These are phyloP conservation scores for Drosophila saltans DNA, from an alignment of 1,140 invertebrate genomes.

Conservation along the genomic window DNA sequence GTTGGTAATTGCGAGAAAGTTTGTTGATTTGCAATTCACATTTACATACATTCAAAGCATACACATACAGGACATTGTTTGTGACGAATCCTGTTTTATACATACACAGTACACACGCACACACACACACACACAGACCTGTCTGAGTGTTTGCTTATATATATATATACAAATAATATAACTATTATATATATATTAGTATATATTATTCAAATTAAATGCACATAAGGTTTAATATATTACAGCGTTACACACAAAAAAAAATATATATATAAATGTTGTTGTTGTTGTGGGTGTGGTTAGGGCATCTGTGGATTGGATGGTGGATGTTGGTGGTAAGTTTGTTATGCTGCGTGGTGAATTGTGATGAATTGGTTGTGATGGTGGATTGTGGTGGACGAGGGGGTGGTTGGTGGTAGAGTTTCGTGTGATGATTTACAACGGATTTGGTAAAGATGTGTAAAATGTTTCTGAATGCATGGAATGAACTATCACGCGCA, in stretches of 20 bases:
- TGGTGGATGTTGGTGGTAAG: constrained; percentile 27
- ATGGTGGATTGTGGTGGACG: constrained; percentile 5
- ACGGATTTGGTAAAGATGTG: constrained; percentile 47
- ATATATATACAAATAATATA: constrained; percentile 11
- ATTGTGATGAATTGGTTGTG: constrained; percentile 22
- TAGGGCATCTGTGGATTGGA: constrained; percentile 28
- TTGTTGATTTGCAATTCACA: too few relatives aligned
- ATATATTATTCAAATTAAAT: constrained; percentile 25
- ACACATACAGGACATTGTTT: constrained; percentile 1
- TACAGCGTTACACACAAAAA: constrained; percentile 44
- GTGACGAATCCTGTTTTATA: constrained; percentile 31
- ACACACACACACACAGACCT: constrained; percentile 33
- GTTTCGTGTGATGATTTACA: constrained; percentile 65
- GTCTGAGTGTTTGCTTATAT: constrained; percentile 27
- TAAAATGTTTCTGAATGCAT: constrained; percentile 25
- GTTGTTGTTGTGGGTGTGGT: constrained; percentile 37
- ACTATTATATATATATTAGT: constrained; percentile 30
- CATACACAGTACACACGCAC: background rate
- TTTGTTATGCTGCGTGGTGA: constrained; percentile 49
- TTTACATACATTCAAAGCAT: background rate
- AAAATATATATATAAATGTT: constrained; percentile 30
- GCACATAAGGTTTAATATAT: constrained; percentile 10
- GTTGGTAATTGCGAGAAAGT: too few relatives aligned
- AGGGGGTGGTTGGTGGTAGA: constrained; percentile 16
- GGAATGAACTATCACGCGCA: constrained; percentile 47